Percentiles rank a stretch among this genome's conserved stretches.
phyloP scores from a whole-genome alignment of 2,797 vertebrate species.

The Paramormyrops hopkinsi region DNA sequence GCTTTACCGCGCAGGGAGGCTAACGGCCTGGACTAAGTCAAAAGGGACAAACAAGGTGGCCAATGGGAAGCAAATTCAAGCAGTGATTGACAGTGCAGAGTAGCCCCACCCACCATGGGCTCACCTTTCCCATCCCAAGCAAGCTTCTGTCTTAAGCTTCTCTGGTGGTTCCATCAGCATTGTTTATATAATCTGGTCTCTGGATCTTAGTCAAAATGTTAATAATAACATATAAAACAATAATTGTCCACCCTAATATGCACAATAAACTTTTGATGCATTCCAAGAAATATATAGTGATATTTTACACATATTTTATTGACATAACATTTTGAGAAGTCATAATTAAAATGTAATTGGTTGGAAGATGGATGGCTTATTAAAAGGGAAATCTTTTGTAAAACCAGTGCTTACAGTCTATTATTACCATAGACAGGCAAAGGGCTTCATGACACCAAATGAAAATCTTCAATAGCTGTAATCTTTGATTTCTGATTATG shows the following conservation, averaged over 20 bases:
- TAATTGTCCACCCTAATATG: background rate
- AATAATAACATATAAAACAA: background rate
- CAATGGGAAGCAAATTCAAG: background rate
- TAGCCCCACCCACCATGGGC: background rate
- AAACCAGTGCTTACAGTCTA: background rate
- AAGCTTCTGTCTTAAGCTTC: background rate
- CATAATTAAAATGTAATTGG: background rate
- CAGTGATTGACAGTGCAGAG: background rate
- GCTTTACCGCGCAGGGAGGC: background rate
- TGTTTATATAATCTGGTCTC: background rate
- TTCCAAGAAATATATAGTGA: background rate
- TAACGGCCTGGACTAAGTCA: background rate
- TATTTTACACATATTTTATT: background rate
- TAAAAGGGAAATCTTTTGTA: background rate
- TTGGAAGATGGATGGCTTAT: background rate
- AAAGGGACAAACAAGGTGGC: background rate
- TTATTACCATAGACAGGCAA: background rate
- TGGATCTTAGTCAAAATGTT: background rate
- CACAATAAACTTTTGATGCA: background rate
- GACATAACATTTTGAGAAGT: background rate
- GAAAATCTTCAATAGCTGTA: background rate
- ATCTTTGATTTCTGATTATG: background rate
- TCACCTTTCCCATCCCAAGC: background rate
- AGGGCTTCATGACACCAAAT: background rate
- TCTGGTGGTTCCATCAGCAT: background rate